A percentile compares a stretch with the other conserved stretches of the same genome.
These are phyloP conservation scores for Clarias laeviceps DNA, from an alignment of 2,797 vertebrate species.

Conservation along the genomic window DNA sequence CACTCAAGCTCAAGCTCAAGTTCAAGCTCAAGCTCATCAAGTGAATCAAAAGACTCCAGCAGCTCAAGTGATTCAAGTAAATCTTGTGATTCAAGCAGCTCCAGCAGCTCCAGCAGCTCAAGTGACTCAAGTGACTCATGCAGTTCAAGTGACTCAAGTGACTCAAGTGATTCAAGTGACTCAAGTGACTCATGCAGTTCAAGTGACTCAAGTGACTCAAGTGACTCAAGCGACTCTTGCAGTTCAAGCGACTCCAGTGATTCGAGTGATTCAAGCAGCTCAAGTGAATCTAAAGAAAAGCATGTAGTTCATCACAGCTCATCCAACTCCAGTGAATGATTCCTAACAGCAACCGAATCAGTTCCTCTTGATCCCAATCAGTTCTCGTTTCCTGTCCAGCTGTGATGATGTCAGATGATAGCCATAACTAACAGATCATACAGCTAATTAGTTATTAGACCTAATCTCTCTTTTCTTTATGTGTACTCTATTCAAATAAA, in stretches of 20 bases:
- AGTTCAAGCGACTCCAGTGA: conserved; percentile 23
- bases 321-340: conserved; percentile 3
- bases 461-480: not conserved
- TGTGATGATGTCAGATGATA: not conserved
- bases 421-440: not conserved
- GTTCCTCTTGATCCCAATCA: not conserved
- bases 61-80: conserved; percentile 14
- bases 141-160: conserved; percentile 16
- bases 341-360: not conserved
- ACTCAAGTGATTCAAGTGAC: conserved; percentile 27
- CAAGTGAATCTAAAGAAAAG: conserved; percentile 4
- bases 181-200: conserved; percentile 14
- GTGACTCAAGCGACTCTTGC: not conserved
- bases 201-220: conserved; percentile 25
- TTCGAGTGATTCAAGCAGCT: not conserved
- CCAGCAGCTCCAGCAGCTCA: conserved; percentile 3
- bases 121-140: conserved; percentile 17
- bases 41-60: conserved; percentile 2
- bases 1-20: not conserved
- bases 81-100: conserved; percentile 20
- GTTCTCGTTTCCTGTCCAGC: not conserved
- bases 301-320: too few species aligned
- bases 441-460: not conserved
- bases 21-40: not conserved
- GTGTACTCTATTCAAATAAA: conserved; percentile 21